Evolutionary conservation across 2,888 invertebrate genomes (phyloP), one percentile per base, ranked within the genome.

Genomic region (Elegia similella): DNA sequence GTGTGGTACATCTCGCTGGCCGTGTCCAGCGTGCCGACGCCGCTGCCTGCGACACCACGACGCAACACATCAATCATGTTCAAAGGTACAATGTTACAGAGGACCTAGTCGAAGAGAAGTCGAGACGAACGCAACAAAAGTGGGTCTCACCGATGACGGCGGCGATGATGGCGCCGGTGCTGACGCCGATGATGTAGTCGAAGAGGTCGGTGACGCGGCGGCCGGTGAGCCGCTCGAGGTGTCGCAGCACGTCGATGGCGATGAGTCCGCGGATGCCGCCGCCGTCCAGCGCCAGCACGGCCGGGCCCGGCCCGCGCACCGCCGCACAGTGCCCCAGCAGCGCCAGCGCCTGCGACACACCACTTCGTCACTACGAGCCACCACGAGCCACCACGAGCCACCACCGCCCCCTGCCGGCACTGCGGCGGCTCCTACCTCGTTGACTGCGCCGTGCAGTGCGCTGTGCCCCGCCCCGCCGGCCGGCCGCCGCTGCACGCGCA

Each of bases 231-330:
- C 93, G 90, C 84, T 98, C 97, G 42, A 98, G 82, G 68, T 95
- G 94, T 54, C 94, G 93, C 64, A 98, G 84, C 80, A 97, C 94
- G 84, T 97, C 96, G 61, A 98, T 93, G 3, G 97, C 96, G 62
- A 97, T 92, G 62, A 98, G 92, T n/a, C 98, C 98, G 61, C 97
- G 93, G 61, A 96, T 95, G 52, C 98, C 98, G 46, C 98, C 98
- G 2, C 98, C 98, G 88, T 98, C 98, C 69, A 98, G 95, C 0
- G 96, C 92, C 54, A 98, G 91, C 57, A 98, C 94, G 74, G 95
- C 92, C 50, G 98, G 95, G 0, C 98, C 98, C 30, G 92, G 92
- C 0, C 95, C 94, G 58, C 93, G 93, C 5, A 95, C 91, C 6
- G 96, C 95, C 50, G 94, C 93, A 0, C 93, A 81, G 77, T 95